Evolutionary conservation across 2,888 invertebrate species (phyloP), one percentile per base, ranked within the genome.

Genomic region (Macrostomum cliftonense): DNA sequence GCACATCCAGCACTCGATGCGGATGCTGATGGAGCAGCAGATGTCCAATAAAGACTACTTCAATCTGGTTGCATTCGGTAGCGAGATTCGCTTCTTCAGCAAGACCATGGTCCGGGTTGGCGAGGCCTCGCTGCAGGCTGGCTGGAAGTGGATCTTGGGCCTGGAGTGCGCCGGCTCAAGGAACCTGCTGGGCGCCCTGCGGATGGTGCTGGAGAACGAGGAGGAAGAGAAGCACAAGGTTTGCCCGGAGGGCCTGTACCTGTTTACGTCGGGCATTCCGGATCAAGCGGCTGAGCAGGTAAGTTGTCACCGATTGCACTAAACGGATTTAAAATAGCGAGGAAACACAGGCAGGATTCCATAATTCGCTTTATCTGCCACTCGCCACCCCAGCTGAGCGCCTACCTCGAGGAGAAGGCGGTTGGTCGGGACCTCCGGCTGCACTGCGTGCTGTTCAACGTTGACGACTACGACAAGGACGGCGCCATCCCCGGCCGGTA

Each of bases 11-110:
- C 67, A 70, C 52, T 67, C 69, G 1, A 50, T 71, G 16, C 55
- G 70, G 46, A 57, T 68, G 12, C 59, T 71, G n/a, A 58, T 71
- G 55, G 69, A 71, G 54, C 66, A 71, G 50, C 70, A 71, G 56
- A 53, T 70, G 14, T 58, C 59, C 38, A 65, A 68, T 56, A 71
- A 67, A 52, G 63, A 63, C 19, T 67, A 61, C 58, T 69, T 71
- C 56, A 71, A 71, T 56, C 60, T 71, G 43, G 65, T 71, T 42
- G 61, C 60, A 36, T 67, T 68, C 61, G 64, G 65, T 17, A 61
- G 61, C 47, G 55, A 57, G 28, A 58, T 64, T 42, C 59, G 59
- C 13, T 49, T 58, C 4, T 70, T 64, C 62, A 63, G 59, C 46
- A 63, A 64, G 13, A 67, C 65, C 14, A 59, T 70, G 62, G 61